These are phyloP conservation scores for Saxidomus purpurata DNA, from an alignment of 1,140 invertebrate species.

Conservation along the genomic window DNA sequence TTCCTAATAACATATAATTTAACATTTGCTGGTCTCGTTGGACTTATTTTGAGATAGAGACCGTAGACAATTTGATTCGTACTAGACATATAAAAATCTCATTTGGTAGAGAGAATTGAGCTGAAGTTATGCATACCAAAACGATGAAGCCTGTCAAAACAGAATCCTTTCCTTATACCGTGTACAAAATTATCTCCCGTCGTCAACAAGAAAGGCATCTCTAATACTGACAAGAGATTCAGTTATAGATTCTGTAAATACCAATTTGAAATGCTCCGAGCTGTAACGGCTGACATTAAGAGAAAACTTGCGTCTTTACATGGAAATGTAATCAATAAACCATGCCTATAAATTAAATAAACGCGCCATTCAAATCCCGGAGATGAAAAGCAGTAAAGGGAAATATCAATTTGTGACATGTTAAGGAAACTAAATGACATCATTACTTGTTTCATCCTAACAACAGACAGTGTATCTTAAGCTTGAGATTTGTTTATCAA, in stretches of 20 bases:
- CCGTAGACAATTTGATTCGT: too few species aligned
- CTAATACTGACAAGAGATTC: conserved; percentile 21
- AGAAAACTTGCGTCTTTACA: conserved; percentile 9
- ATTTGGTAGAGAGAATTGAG: too few species aligned
- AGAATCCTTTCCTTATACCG: too few species aligned
- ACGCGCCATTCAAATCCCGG: conserved; percentile 22
- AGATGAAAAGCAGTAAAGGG: conserved; percentile 16
- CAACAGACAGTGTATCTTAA: too few species aligned
- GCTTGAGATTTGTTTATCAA: too few species aligned
- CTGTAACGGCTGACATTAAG: neutral
- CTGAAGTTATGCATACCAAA: too few species aligned
- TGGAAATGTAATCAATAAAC: conserved; percentile 35
- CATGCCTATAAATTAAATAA: conserved; percentile 28
- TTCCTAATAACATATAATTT: too few species aligned
- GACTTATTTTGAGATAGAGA: too few species aligned
- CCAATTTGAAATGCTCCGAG: conserved; percentile 9
- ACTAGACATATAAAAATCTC: too few species aligned
- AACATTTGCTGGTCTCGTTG: too few species aligned
- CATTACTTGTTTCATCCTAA: neutral
- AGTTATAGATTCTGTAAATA: conserved; percentile 23
- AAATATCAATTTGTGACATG: conserved; percentile 15
- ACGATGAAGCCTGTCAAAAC: too few species aligned
- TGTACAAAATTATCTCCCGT: too few species aligned
- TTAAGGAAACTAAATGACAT: neutral
- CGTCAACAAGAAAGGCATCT: neutral